Conservation (phyloP, 2,888 invertebrate genomes). For the Lithodes maja region DNA sequence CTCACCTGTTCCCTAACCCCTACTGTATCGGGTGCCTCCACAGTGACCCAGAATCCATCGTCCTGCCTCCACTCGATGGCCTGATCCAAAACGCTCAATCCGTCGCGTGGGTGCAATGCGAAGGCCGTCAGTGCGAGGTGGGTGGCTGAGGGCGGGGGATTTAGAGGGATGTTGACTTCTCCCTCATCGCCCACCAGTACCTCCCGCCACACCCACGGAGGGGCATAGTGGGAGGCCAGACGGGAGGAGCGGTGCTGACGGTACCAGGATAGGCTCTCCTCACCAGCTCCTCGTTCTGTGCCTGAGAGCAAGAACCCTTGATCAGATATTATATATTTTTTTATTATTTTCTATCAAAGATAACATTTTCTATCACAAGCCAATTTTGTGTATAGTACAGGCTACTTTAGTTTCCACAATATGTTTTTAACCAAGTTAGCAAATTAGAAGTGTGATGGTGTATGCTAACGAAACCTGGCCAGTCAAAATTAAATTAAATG, state of each 20-base stretch:
- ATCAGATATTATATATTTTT: too few relatives aligned
- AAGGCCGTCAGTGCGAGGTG: conserved; percentile 63
- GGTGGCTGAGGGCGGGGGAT: conserved; percentile 40
- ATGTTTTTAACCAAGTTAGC: too few relatives aligned
- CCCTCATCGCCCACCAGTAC: conserved; percentile 57
- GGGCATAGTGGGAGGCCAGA: conserved; percentile 47
- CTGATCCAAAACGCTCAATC: conserved; percentile 54
- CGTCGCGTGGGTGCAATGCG: conserved; percentile 55
- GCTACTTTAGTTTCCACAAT: too few relatives aligned
- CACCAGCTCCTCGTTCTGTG: background rate
- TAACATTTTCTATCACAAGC: too few relatives aligned
- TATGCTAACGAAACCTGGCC: too few relatives aligned
- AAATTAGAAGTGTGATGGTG: too few relatives aligned
- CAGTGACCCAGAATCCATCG: conserved; percentile 61
- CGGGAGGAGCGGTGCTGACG: conserved; percentile 58
- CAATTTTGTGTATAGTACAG: too few relatives aligned
- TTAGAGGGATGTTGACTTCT: conserved; percentile 30
- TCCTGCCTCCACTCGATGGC: conserved; percentile 59
- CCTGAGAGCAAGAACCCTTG: background rate
- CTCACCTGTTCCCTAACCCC: conserved; percentile 79
- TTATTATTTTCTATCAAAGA: too few relatives aligned
- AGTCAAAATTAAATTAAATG: too few relatives aligned
- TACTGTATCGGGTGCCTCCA: conserved; percentile 62
- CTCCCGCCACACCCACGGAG: conserved; percentile 68
- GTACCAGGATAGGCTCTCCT: conserved; percentile 27